phyloP scores from a whole-genome alignment of 2,113 vertebrate genomes.

The Heteronetta atricapilla region DNA sequence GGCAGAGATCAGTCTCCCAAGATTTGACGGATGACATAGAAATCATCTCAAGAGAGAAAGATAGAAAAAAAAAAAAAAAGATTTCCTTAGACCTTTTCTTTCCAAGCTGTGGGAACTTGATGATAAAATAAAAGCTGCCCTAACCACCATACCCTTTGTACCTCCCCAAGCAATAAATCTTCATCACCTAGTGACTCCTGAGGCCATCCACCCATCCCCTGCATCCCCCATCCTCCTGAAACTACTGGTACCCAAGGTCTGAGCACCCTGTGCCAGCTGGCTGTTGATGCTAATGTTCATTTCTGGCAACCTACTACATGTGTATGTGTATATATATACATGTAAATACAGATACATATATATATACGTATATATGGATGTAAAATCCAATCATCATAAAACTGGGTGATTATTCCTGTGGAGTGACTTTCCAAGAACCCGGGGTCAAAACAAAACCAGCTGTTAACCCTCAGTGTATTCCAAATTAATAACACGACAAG shows the following conservation, averaged over 20 bases:
- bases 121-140: neutral
- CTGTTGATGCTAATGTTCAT: neutral
- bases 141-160: neutral
- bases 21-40: neutral
- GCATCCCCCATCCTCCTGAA: neutral
- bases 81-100: neutral
- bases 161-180: neutral
- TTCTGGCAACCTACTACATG: neutral
- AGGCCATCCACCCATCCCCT: neutral
- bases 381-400: neutral
- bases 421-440: slow-evolving; percentile 1
- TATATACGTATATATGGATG: no score
- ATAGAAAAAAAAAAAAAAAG: neutral
- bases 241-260: neutral
- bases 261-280: accelerated
- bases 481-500: slow-evolving; percentile 48
- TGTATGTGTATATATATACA: accelerated
- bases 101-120: neutral
- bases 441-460: slow-evolving; percentile 28
- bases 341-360: accelerated
- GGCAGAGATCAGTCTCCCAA: neutral
- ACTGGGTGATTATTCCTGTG: neutral
- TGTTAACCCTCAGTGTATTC: slow-evolving; percentile 54
- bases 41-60: neutral
- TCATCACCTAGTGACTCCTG: neutral